A percentile compares a stretch with the other conserved stretches of the same genome.
These are phyloP conservation scores for Silurus glanis DNA, from an alignment of 2,113 vertebrate genomes.

Conservation along the genomic window DNA sequence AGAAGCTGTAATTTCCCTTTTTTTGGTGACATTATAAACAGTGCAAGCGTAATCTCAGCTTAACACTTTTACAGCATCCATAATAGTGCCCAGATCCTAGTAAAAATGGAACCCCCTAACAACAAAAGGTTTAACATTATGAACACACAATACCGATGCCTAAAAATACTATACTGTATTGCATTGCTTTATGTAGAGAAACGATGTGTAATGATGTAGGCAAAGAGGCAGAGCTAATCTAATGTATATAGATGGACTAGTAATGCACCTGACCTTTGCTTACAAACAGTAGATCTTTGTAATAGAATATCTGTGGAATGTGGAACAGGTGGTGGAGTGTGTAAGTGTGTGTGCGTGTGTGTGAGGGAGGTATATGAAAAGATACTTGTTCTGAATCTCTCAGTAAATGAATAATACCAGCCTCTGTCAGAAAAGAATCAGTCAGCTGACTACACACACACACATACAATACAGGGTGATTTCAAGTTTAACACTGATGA, in stretches of 20 bases:
- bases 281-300: constrained; percentile 39
- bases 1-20: not conserved
- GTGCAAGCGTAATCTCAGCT: not conserved
- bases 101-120: not conserved
- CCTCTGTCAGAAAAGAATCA: constrained; percentile 63
- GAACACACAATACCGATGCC: not conserved
- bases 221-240: not conserved
- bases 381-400: constrained; percentile 67
- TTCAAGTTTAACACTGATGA: not conserved
- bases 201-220: not conserved
- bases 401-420: constrained; percentile 66
- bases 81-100: not conserved
- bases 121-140: not conserved
- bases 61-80: not conserved
- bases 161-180: not conserved
- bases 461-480: constrained; percentile 6
- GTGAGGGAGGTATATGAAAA: constrained; percentile 60
- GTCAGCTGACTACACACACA: constrained; percentile 55
- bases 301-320: constrained; percentile 40
- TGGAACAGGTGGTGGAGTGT: constrained; percentile 3
- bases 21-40: not conserved
- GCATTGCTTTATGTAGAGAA: not conserved
- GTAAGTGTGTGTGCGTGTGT: not conserved
- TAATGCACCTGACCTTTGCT: constrained; percentile 21
- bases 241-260: not conserved